These are phyloP conservation scores for Alligator sinensis DNA, from an alignment of 2,113 vertebrate genomes.

Conservation along the genomic window DNA sequence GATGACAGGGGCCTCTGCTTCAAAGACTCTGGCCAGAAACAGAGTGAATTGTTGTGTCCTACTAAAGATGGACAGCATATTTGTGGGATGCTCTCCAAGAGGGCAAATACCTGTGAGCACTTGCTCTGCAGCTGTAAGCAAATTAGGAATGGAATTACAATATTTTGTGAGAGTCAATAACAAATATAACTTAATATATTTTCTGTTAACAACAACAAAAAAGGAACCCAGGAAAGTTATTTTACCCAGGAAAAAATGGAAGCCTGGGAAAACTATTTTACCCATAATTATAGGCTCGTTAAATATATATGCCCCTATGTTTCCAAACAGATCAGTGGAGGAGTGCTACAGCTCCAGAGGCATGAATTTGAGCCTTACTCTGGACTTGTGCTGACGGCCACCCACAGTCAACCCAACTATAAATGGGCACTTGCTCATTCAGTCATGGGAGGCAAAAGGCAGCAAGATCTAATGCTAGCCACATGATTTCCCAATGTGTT, in stretches of 20 bases:
- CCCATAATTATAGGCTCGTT: not conserved
- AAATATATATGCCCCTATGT: not conserved
- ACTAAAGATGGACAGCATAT: conserved; percentile 53
- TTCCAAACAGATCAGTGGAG: not conserved
- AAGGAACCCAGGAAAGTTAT: not conserved
- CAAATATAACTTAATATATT: conserved; percentile 35
- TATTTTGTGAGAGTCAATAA: conserved; percentile 43
- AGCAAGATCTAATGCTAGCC: too few species aligned
- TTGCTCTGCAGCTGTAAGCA: conserved; percentile 53
- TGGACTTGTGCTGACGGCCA: not conserved
- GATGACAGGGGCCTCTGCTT: conserved; percentile 72
- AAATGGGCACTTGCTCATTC: too few species aligned
- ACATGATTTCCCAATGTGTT: too few species aligned
- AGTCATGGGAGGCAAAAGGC: too few species aligned
- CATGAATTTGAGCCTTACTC: not conserved
- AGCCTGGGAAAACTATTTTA: not conserved
- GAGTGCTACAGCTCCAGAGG: too few species aligned
- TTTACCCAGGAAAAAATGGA: not conserved
- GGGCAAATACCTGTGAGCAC: conserved; percentile 57
- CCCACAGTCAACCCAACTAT: too few species aligned
- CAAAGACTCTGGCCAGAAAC: conserved; percentile 68
- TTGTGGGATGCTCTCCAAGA: conserved; percentile 51
- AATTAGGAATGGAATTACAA: conserved; percentile 60
- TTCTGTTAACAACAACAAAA: not conserved
- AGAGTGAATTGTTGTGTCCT: conserved; percentile 46